A percentile compares a stretch with the other conserved stretches of the same genome.
phyloP scores from a whole-genome alignment of 2,113 vertebrate genomes.

The Oryctolagus cuniculus region DNA sequence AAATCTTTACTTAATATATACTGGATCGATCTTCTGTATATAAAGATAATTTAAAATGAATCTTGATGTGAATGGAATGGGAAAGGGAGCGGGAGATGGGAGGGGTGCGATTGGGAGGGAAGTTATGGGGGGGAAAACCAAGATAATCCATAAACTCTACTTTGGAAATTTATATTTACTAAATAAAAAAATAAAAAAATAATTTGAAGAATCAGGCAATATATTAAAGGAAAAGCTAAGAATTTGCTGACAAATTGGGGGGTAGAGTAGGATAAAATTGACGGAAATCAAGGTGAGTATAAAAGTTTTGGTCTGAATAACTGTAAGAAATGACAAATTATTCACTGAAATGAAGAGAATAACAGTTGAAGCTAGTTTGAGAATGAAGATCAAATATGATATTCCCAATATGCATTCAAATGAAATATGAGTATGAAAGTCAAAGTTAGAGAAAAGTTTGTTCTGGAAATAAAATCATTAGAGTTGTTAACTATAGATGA shows the following conservation, averaged over 20 bases:
- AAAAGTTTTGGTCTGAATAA: neutral
- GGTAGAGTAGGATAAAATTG: neutral
- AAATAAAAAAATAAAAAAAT: too few relatives aligned
- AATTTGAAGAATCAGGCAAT: neutral
- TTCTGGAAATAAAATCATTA: neutral
- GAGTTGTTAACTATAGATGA: neutral
- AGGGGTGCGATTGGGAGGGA: too few relatives aligned
- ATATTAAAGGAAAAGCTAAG: neutral
- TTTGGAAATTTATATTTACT: too few relatives aligned
- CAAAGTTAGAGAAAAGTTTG: neutral
- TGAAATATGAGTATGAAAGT: neutral
- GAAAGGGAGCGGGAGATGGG: too few relatives aligned
- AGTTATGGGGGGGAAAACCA: too few relatives aligned
- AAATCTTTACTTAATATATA: too few relatives aligned
- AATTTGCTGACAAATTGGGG: slow-evolving; percentile 7
- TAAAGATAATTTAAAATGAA: too few relatives aligned
- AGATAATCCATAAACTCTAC: too few relatives aligned
- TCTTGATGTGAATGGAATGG: too few relatives aligned
- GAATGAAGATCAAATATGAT: neutral
- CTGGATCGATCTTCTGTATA: too few relatives aligned
- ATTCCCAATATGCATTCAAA: neutral
- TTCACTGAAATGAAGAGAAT: neutral
- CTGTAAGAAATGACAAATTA: neutral
- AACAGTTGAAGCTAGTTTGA: neutral
- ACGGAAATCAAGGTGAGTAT: neutral